A percentile compares a stretch with the other conserved stretches of the same genome.
Evolutionary conservation across 2,888 invertebrate species (phyloP).

Genomic region (Aspidiotus rigidus): DNA sequence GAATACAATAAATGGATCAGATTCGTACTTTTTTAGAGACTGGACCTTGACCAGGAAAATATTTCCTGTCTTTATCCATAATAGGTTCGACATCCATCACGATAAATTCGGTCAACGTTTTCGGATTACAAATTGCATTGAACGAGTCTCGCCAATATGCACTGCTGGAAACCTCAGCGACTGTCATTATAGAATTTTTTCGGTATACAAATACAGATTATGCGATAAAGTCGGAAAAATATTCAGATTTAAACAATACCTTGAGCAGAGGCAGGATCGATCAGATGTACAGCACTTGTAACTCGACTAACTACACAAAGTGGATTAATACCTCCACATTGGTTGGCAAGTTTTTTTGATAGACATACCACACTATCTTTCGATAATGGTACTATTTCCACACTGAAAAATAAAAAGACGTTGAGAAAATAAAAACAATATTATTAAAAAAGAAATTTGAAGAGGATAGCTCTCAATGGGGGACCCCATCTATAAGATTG

Average conservation of each 20-base stretch:
- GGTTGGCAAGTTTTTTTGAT: conserved; percentile 73
- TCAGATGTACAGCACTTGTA: conserved; percentile 80
- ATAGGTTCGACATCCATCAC: conserved; percentile 89
- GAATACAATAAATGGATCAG: neutral
- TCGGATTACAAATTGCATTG: conserved; percentile 76
- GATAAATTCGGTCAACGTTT: conserved; percentile 80
- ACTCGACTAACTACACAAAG: conserved; percentile 82
- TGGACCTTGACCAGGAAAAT: conserved; percentile 79
- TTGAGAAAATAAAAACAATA: conserved; percentile 7
- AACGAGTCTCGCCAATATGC: conserved; percentile 83
- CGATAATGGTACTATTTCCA: conserved; percentile 93
- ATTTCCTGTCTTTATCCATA: conserved; percentile 60
- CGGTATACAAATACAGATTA: neutral
- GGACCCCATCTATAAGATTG: too few relatives aligned
- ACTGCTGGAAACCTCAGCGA: conserved; percentile 71
- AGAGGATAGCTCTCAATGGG: too few relatives aligned
- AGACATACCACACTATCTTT: conserved; percentile 89
- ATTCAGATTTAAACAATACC: conserved; percentile 50
- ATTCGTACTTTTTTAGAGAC: conserved; percentile 61
- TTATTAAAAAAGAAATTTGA: neutral
- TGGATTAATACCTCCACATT: conserved; percentile 77
- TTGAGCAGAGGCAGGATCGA: conserved; percentile 82
- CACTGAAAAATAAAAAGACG: conserved; percentile 47
- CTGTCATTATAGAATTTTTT: conserved; percentile 44
- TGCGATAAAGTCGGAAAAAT: neutral